Conservation (phyloP, 2,797 vertebrate species). For the Leuciscus waleckii region DNA sequence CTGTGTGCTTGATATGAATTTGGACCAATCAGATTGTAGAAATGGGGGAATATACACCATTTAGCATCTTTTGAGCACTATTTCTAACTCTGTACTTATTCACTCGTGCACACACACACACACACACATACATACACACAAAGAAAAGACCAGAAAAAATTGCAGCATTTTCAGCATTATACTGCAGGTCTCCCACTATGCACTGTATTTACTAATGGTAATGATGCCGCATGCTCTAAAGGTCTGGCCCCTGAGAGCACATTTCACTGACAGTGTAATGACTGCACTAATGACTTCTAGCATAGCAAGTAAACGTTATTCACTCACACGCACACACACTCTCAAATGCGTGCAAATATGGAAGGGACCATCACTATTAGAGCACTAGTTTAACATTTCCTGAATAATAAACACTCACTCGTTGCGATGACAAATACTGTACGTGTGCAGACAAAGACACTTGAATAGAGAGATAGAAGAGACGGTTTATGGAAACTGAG, state of each 20-base stretch:
- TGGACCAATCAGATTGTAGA: conserved; percentile 38
- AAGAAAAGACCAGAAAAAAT: conserved; percentile 22
- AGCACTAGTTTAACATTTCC: conserved; percentile 16
- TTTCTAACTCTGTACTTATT: background rate
- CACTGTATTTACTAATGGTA: conserved; percentile 55
- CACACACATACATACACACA: no score
- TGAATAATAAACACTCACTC: background rate
- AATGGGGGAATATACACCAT: conserved; percentile 1
- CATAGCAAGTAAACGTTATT: conserved; percentile 41
- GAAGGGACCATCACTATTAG: conserved; percentile 5
- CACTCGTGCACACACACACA: background rate
- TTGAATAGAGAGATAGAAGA: background rate
- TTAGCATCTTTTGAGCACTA: background rate
- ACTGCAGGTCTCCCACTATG: conserved; percentile 44
- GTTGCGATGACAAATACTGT: background rate
- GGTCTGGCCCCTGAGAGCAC: conserved; percentile 46
- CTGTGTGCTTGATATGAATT: conserved; percentile 41
- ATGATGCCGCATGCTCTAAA: conserved; percentile 42
- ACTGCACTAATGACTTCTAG: conserved; percentile 47
- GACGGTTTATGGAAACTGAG: background rate
- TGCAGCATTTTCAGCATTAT: conserved; percentile 43
- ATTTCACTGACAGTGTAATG: conserved; percentile 50
- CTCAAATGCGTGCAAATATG: conserved; percentile 1
- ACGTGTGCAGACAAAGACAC: background rate
- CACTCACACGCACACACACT: conserved; percentile 4